Base-by-base conservation (phyloP, 2,113 vertebrate genomes). In the Grantiella picta region DNA sequence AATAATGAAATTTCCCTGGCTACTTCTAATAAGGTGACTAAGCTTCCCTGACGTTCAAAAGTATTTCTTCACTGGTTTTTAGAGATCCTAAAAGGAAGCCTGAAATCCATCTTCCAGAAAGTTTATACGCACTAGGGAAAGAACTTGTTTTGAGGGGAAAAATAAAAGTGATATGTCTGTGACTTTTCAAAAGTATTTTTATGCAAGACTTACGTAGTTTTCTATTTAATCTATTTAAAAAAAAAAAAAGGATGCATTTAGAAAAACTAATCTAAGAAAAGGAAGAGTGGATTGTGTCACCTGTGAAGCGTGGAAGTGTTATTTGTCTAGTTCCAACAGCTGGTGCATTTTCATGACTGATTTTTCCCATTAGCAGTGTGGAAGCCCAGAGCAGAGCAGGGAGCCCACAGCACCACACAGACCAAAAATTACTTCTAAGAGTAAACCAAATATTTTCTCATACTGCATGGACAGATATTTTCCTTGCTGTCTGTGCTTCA, bases 241-340 rank as follows among this genome's bases (percentile, higher is more conserved):
- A n/a, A 22, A 28, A 66, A 27, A 42, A 78, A 80, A 23, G 92
- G 95, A 89, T 65, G 44, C 61, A 86, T 85, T 90, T 85, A 94
- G 54, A 80, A 69, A 63, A 77, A 86, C 19, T 85, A 78, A 92
- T 78, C 71, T 89, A 35, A 79, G 79, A 59, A 78, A 90, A 61
- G 63, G 82, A 66, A 78, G 94, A 88, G 66, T 95, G 87, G 80
- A 35, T 90, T 94, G 42, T 94, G 54, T 91, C 82, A 95, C 45
- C 13, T 7, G 1, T 88, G 91, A 68, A 61, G 59, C 35, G 36
- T 53, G 42, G 82, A 72, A 82, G 50, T 42, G 27, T 40, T 77
- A 27, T 31, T 6, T 2, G 19, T 38, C 73, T 57, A 40, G 17
- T 77, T 94, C 66, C 78, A 92, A 28, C 53, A 91, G 35, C 78